Base-by-base conservation (phyloP, 2,113 vertebrate genomes). In the Lanius ludovicianus region DNA sequence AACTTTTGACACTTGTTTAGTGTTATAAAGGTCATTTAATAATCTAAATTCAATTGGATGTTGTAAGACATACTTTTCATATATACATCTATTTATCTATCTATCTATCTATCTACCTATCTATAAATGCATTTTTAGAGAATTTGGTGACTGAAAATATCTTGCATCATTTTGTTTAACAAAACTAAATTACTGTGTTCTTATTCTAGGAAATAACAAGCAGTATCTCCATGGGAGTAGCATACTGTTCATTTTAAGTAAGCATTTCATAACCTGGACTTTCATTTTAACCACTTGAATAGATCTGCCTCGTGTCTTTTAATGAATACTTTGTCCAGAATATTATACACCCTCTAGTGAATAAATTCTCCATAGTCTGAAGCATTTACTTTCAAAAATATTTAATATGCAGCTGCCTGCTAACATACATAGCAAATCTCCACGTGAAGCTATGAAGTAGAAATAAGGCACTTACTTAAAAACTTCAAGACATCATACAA, bases 291-390 rank as follows among this genome's bases (percentile, higher is more conserved):
- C 42, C 44, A 75, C 27, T 27, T 71, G 39, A 90, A 67, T 77
- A 67, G 27, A 46, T 78, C 49, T 77, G 44, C 86, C 56, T 64
- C 84, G 67, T 82, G 68, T 86, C 57, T 85, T 67, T 71, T 95
- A 95, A 93, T 93, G 89, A 98, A 87, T 95, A 95, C 81, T 82
- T 92, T 91, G 77, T 85, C 75, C 93, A 81, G 50, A 79, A 92
- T 77, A 90, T 87, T 84, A 78, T 85, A 62, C 55, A 93, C 62
- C 79, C 42, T 87, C 46, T 83, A 76, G 28, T 90, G 64, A 96
- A 93, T 73, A 92, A 92, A 88, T 75, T 84, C 27, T 70, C n/a
- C 18, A 37, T 52, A 87, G 47, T 89, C 55, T 91, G 56, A 65
- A 67, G 13, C 77, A 77, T 33, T 79, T 71, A 53, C 53, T 71